A percentile compares a stretch with the other conserved stretches of the same genome.
Evolutionary conservation across 23 tunicate genomes (phyloP).

Genomic region (Trididemnum clinides): DNA sequence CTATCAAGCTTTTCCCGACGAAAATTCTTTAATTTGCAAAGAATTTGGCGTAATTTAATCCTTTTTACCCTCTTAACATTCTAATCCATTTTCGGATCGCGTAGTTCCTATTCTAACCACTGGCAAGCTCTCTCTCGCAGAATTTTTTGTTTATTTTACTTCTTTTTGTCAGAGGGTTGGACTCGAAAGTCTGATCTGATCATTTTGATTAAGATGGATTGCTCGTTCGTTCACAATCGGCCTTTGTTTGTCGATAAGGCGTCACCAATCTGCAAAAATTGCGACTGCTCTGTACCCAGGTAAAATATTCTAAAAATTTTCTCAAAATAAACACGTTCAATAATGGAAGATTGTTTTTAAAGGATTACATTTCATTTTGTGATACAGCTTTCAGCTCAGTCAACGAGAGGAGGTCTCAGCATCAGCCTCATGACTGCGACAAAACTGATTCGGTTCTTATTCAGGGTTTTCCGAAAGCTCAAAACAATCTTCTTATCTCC

Average conservation of each 20-base stretch:
- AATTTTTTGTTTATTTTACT: conserved; percentile 22
- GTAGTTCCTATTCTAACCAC: not conserved
- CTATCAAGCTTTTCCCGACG: not conserved
- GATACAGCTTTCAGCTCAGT: too few relatives aligned
- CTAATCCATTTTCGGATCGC: not conserved
- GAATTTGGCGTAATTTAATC: conserved; percentile 13
- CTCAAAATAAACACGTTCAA: too few relatives aligned
- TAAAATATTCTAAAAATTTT: not conserved
- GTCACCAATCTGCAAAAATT: conserved; percentile 35
- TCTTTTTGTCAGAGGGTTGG: not conserved
- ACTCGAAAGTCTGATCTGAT: not conserved
- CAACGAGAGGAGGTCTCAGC: too few relatives aligned
- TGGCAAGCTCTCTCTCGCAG: not conserved
- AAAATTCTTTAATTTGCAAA: not conserved
- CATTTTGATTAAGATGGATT: conserved; percentile 11
- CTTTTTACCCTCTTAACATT: not conserved
- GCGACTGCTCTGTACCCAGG: not conserved
- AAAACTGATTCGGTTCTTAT: too few relatives aligned
- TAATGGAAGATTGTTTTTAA: too few relatives aligned
- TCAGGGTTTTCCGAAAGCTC: too few relatives aligned
- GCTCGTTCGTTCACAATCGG: conserved; percentile 2
- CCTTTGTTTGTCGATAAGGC: conserved; percentile 41
- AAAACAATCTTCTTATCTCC: too few relatives aligned
- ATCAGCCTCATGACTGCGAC: too few relatives aligned
- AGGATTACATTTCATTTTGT: too few relatives aligned